These are phyloP conservation scores for Toxotes jaculatrix DNA, from an alignment of 2,113 vertebrate species.

Conservation along the genomic window DNA sequence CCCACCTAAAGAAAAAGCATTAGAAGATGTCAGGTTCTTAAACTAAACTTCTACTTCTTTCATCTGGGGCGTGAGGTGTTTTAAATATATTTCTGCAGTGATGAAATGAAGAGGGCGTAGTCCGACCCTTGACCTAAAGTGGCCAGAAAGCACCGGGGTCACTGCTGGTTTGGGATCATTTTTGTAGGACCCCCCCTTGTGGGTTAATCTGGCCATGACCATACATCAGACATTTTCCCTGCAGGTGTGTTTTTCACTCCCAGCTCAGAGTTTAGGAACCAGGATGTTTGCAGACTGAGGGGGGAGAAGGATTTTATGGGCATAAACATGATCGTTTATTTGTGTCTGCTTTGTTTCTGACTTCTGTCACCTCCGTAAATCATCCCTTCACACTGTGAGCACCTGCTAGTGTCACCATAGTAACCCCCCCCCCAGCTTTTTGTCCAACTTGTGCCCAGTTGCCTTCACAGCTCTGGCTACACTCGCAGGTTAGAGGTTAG, in stretches of 20 bases:
- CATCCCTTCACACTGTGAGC: slow-evolving; percentile 23
- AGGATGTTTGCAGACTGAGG: neutral
- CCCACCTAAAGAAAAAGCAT: slow-evolving; percentile 2
- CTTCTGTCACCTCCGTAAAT: neutral
- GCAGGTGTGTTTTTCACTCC: neutral
- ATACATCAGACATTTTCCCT: neutral
- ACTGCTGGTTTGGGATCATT: too few relatives aligned
- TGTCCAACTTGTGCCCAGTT: neutral
- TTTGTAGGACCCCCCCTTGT: too few relatives aligned
- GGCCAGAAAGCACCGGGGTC: too few relatives aligned
- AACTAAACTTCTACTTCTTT: neutral
- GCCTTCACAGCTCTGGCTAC: slow-evolving; percentile 7
- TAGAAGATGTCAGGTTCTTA: neutral
- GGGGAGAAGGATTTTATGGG: slow-evolving; percentile 21
- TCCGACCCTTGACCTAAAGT: too few relatives aligned
- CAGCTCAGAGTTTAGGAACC: neutral
- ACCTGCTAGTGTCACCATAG: neutral
- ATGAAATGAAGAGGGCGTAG: too few relatives aligned
- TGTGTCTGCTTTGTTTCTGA: slow-evolving; percentile 3
- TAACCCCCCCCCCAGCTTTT: neutral
- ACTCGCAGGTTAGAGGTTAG: slow-evolving; percentile 7
- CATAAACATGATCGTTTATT: neutral
- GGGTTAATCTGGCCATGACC: neutral
- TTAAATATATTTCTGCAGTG: too few relatives aligned
- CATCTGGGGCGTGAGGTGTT: neutral